Evolutionary conservation across 2,888 invertebrate genomes (phyloP).

Genomic region (Erebia ligea): DNA sequence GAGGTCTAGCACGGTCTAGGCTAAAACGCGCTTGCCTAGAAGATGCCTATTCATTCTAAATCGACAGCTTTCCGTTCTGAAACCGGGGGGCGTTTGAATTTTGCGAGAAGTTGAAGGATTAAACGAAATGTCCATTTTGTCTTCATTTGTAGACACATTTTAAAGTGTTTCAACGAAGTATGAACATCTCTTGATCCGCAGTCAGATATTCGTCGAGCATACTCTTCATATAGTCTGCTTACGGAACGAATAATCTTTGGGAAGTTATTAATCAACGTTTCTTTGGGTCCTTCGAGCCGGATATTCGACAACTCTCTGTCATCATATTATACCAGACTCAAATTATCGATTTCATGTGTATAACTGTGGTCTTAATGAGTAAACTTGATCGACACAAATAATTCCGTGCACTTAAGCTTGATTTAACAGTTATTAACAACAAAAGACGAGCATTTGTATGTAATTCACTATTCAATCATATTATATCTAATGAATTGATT

Average conservation of each 20-base stretch:
- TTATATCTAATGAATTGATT: background rate
- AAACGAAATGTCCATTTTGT: too few species aligned
- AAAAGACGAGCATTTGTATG: background rate
- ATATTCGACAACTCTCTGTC: background rate
- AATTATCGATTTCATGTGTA: too few species aligned
- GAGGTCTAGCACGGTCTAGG: too few species aligned
- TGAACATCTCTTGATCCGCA: background rate
- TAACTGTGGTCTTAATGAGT: background rate
- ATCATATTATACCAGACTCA: background rate
- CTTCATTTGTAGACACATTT: too few species aligned
- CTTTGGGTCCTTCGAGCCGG: conserved; percentile 2
- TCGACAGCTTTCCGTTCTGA: too few species aligned
- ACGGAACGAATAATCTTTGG: background rate
- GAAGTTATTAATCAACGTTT: background rate
- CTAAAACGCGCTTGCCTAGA: too few species aligned
- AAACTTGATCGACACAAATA: background rate
- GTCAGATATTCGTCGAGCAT: background rate
- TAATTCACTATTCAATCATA: background rate
- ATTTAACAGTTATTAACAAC: background rate
- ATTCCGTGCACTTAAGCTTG: background rate
- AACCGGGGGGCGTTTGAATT: too few species aligned
- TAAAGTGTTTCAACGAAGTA: too few species aligned
- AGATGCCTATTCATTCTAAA: too few species aligned
- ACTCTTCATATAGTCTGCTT: background rate
- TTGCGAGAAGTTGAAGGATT: too few species aligned